These are phyloP conservation scores for Cordilura impudica DNA, from an alignment of 2,888 invertebrate species.

Conservation along the genomic window DNA sequence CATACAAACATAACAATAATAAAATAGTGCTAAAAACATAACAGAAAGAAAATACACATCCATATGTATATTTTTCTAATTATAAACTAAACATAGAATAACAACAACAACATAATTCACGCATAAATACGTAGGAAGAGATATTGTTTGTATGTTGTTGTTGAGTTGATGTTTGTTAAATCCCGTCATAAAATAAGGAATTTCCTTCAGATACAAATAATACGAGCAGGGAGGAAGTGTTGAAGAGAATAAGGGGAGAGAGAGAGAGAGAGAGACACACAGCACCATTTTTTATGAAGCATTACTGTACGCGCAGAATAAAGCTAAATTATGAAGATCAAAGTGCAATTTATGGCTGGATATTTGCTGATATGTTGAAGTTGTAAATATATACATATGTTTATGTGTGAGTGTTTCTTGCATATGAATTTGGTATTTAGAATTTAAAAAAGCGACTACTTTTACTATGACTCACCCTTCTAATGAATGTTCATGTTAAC, in stretches of 20 bases:
- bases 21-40: neutral
- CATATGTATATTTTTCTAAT: slow-evolving; percentile 32
- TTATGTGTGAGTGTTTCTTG: neutral
- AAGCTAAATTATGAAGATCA: slow-evolving; percentile 34
- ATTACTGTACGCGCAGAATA: slow-evolving; percentile 39
- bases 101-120: neutral
- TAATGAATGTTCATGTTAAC: neutral
- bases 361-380: slow-evolving; percentile 12
- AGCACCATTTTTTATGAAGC: slow-evolving; percentile 5
- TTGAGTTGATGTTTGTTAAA: no score
- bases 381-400: neutral
- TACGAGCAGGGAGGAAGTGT: neutral
- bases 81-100: slow-evolving; percentile 22
- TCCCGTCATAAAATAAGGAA: slow-evolving; percentile 23
- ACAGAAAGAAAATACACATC: no score
- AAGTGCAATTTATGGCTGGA: slow-evolving; percentile 19
- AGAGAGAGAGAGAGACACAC: neutral
- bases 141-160: neutral
- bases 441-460: slow-evolving; percentile 21
- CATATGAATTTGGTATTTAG: neutral
- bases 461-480: slow-evolving; percentile 7
- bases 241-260: neutral
- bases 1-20: neutral
- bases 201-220: neutral
- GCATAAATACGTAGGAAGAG: neutral